phyloP scores from a whole-genome alignment of 2,888 invertebrate genomes.

The Terebella lapidaria region DNA sequence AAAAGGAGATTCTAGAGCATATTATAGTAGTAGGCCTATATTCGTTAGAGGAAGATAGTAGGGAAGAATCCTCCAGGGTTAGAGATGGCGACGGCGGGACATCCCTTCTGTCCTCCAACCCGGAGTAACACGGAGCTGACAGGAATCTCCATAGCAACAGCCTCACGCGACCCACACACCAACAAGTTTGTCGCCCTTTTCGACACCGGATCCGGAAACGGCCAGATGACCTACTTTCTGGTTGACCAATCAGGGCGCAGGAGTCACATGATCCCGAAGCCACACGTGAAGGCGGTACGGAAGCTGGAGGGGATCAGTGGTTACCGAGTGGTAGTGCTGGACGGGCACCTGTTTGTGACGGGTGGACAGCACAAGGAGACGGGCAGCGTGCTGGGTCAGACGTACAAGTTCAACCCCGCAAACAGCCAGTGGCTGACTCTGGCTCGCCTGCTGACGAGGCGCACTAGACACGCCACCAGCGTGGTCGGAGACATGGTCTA shows the following conservation, averaged over 20 bases:
- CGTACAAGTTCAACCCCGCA: constrained; percentile 35
- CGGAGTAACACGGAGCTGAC: too few relatives aligned
- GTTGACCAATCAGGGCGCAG: constrained; percentile 34
- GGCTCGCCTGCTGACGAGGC: constrained; percentile 25
- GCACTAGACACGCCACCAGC: constrained; percentile 34
- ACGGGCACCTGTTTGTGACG: constrained; percentile 32
- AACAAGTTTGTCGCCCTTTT: constrained; percentile 37
- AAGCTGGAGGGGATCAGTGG: constrained; percentile 33
- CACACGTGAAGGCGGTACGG: constrained; percentile 29
- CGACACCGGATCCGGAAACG: constrained; percentile 34
- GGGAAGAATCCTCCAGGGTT: too few relatives aligned
- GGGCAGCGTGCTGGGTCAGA: constrained; percentile 26
- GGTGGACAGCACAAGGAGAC: constrained; percentile 32
- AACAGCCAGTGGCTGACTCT: constrained; percentile 30
- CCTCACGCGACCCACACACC: too few relatives aligned
- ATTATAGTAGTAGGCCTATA: too few relatives aligned
- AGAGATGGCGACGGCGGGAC: too few relatives aligned
- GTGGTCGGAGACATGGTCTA: constrained; percentile 37
- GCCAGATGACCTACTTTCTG: constrained; percentile 37
- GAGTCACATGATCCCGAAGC: constrained; percentile 31
- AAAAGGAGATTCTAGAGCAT: too few relatives aligned
- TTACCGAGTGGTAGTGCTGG: constrained; percentile 32
- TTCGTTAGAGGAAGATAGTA: too few relatives aligned
- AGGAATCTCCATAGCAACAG: too few relatives aligned
- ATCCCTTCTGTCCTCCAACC: too few relatives aligned